These are phyloP conservation scores for Cephalopachus bancanus DNA, from an alignment of 2,797 vertebrate genomes.

Conservation along the genomic window DNA sequence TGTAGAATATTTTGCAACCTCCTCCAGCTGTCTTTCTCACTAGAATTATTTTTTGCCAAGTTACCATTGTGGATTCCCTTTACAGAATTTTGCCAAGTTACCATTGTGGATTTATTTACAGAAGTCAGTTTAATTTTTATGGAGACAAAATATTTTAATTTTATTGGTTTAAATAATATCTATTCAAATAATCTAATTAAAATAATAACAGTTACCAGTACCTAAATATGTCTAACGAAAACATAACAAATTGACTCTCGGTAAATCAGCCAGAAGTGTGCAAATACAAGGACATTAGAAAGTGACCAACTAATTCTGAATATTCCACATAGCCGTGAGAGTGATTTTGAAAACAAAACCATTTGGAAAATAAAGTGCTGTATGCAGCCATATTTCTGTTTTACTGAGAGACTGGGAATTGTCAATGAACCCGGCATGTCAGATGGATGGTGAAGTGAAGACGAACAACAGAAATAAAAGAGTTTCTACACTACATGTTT, in stretches of 20 bases:
- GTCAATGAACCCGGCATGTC: too few relatives aligned
- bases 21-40: background rate
- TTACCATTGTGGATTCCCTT: background rate
- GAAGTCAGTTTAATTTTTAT: conserved; percentile 11
- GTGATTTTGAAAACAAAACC: background rate
- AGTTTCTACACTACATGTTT: too few relatives aligned
- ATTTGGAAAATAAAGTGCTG: background rate
- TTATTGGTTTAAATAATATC: background rate
- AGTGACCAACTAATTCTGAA: background rate
- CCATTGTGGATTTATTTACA: background rate
- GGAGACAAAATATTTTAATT: background rate
- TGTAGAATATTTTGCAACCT: background rate
- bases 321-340: background rate
- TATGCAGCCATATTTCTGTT: background rate
- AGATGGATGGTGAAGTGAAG: background rate
- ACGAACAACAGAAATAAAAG: background rate
- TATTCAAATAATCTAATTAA: background rate
- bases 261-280: background rate
- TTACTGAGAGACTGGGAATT: background rate
- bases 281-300: background rate
- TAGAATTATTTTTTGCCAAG: background rate
- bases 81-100: background rate
- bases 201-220: background rate
- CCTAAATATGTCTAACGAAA: background rate
- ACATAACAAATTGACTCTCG: background rate